Evolutionary conservation across 2,888 invertebrate genomes (phyloP).

Genomic region (Cryptus armator): DNA sequence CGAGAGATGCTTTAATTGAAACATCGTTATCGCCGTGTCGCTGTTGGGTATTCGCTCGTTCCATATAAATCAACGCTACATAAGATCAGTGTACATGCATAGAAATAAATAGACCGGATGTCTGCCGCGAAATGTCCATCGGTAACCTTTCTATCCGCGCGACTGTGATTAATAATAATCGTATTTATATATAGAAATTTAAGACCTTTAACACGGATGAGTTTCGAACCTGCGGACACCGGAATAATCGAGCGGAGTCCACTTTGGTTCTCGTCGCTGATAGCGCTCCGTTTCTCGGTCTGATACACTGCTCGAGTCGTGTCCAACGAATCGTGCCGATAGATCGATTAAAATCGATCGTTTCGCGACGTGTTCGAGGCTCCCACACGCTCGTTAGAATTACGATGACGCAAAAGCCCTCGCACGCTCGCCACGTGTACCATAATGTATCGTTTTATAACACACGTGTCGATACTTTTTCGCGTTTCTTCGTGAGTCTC

Average conservation of each 20-base stretch:
- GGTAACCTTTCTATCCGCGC: too few species aligned
- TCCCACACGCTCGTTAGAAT: not conserved
- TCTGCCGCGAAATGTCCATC: not conserved
- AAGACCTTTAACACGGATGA: too few species aligned
- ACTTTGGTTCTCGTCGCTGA: not conserved
- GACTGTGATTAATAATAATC: too few species aligned
- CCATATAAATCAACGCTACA: not conserved
- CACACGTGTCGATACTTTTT: slow-evolving; percentile 2
- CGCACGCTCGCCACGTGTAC: slow-evolving; percentile 26
- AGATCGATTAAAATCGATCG: slow-evolving; percentile 54
- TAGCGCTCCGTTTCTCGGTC: not conserved
- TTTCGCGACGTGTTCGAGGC: slow-evolving; percentile 7
- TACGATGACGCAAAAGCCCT: slow-evolving; percentile 41
- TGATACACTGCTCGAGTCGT: not conserved
- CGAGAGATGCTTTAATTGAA: slow-evolving; percentile 38
- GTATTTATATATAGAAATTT: too few species aligned
- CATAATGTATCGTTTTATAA: slow-evolving; percentile 35
- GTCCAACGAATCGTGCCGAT: slow-evolving; percentile 44
- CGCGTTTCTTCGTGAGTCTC: not conserved
- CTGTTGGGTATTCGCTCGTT: not conserved
- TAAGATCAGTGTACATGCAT: not conserved
- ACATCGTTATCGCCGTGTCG: slow-evolving; percentile 35
- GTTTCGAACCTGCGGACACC: too few species aligned
- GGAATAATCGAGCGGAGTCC: too few species aligned
- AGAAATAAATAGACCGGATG: not conserved